Evolutionary conservation across 1,140 invertebrate genomes (phyloP).

Genomic region (Sitodiplosis mosellana): DNA sequence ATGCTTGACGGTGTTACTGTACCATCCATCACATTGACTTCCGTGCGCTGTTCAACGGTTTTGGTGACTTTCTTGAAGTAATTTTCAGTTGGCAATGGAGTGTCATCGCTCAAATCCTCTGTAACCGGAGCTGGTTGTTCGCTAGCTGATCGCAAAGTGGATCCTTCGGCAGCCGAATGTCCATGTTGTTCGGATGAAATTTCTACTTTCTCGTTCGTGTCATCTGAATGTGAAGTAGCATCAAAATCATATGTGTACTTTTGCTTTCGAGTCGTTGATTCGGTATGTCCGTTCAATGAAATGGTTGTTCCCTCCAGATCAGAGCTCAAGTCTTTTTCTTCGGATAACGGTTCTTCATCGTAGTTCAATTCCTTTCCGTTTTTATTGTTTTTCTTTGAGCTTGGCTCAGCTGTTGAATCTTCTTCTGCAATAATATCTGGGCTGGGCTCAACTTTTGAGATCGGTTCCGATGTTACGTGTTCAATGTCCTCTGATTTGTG

Average conservation of each 20-base stretch:
- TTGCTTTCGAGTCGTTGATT: not conserved
- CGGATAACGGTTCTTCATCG: not conserved
- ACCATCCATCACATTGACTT: slow-evolving; percentile 2
- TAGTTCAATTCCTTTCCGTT: not conserved
- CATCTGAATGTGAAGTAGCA: no score
- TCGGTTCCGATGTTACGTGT: no score
- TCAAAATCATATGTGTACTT: not conserved
- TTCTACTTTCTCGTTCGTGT: not conserved
- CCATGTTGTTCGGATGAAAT: not conserved
- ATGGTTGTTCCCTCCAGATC: not conserved
- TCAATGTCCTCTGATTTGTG: slow-evolving; percentile 4
- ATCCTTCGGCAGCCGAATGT: not conserved
- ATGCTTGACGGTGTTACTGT: slow-evolving; percentile 1
- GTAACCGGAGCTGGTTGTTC: slow-evolving; percentile 2
- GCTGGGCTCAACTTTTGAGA: slow-evolving; percentile 7
- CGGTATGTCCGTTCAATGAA: not conserved
- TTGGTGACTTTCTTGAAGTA: not conserved
- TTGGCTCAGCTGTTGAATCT: slow-evolving; percentile 9
- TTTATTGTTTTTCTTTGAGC: slow-evolving; percentile 3
- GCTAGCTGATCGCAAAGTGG: not conserved
- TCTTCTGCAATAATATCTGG: slow-evolving; percentile 3
- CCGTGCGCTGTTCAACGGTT: not conserved
- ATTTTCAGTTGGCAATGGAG: slow-evolving; percentile 2
- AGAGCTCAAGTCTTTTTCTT: not conserved
- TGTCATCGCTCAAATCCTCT: slow-evolving; percentile 3